A percentile compares a stretch with the other conserved stretches of the same genome.
phyloP scores from a whole-genome alignment of 2,113 vertebrate genomes.

The Odontesthes bonariensis region DNA sequence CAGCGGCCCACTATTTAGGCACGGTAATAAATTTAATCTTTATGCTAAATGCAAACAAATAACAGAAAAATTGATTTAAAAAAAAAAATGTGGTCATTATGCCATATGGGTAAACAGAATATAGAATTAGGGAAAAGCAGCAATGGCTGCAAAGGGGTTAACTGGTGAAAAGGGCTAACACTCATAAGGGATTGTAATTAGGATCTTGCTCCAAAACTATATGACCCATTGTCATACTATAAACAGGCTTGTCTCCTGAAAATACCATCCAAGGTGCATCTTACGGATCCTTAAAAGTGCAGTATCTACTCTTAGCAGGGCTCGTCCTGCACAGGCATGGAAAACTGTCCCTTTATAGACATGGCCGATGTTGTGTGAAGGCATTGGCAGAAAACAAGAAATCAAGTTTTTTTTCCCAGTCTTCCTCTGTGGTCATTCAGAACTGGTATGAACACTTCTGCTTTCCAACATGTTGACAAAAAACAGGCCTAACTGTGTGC shows the following conservation, averaged over 20 bases:
- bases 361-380: neutral
- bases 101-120: too few relatives aligned
- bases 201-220: neutral
- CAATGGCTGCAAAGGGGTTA: too few relatives aligned
- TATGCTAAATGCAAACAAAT: too few relatives aligned
- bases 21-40: too few relatives aligned
- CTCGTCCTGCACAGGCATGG: neutral
- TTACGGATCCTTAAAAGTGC: too few relatives aligned
- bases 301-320: too few relatives aligned
- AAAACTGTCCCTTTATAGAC: neutral
- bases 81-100: too few relatives aligned
- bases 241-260: neutral
- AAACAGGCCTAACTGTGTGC: neutral
- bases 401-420: neutral
- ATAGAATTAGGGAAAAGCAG: too few relatives aligned
- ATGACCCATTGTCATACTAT: neutral
- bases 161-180: neutral
- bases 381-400: neutral
- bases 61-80: too few relatives aligned
- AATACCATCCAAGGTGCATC: too few relatives aligned
- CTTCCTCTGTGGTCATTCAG: neutral
- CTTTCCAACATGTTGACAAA: neutral
- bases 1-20: neutral
- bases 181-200: neutral
- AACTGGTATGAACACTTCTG: neutral